These are phyloP conservation scores for Ecliptopera silaceata DNA, from an alignment of 2,888 invertebrate genomes.

Conservation along the genomic window DNA sequence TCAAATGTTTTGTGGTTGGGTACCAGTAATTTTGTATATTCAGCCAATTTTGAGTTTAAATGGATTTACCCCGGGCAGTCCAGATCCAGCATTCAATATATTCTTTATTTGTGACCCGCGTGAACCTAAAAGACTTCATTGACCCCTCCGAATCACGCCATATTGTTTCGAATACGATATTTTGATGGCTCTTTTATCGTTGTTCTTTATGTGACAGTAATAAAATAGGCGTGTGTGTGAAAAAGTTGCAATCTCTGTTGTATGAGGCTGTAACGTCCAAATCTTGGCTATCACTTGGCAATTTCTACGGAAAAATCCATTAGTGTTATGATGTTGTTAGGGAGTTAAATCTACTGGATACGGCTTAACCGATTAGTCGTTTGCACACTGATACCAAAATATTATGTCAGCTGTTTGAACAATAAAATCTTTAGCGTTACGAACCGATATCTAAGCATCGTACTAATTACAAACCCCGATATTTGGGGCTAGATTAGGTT, in stretches of 20 bases:
- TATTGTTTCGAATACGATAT: slow-evolving; percentile 46
- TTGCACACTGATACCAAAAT: too few species aligned
- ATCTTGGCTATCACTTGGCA: slow-evolving; percentile 53
- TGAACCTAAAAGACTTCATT: slow-evolving; percentile 20
- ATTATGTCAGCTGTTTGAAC: too few species aligned
- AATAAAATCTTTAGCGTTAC: too few species aligned
- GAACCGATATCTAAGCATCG: too few species aligned
- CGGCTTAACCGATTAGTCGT: neutral
- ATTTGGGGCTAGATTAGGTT: too few species aligned
- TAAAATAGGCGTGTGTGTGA: slow-evolving; percentile 49
- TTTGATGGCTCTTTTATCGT: slow-evolving; percentile 50
- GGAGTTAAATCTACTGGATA: slow-evolving; percentile 39
- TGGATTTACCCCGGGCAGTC: too few species aligned
- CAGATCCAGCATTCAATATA: slow-evolving; percentile 1
- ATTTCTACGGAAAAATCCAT: slow-evolving; percentile 62
- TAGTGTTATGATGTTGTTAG: slow-evolving; percentile 57
- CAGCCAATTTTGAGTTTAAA: too few species aligned
- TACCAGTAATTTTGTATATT: too few species aligned
- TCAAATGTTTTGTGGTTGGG: too few species aligned
- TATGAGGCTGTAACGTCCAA: slow-evolving; percentile 45
- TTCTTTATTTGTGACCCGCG: slow-evolving; percentile 4
- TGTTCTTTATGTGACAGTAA: slow-evolving; percentile 49
- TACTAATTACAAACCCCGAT: too few species aligned
- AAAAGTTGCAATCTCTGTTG: slow-evolving; percentile 50
- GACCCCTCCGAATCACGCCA: slow-evolving; percentile 33